Evolutionary conservation across 2,888 invertebrate species (phyloP).

Genomic region (Netelia virgata): DNA sequence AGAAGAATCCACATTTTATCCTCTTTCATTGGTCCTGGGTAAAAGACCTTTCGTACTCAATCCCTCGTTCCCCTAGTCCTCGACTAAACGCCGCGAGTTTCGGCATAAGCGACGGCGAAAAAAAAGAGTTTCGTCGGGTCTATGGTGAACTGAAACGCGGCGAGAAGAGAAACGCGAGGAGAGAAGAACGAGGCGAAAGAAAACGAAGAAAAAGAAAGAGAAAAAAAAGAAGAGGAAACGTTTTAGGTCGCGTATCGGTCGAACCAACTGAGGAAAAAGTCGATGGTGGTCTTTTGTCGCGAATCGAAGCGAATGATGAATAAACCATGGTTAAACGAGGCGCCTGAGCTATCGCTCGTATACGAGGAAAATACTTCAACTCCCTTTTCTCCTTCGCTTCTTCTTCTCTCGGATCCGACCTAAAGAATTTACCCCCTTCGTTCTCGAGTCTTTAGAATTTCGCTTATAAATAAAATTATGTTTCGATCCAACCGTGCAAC

Average conservation of each 20-base stretch:
- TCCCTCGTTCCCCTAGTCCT: constrained; percentile 22
- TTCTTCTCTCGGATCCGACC: constrained; percentile 23
- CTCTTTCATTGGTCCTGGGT: constrained; percentile 46
- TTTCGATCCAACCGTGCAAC: background rate
- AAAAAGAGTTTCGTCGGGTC: constrained; percentile 33
- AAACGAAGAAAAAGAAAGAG: constrained; percentile 24
- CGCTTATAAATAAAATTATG: background rate
- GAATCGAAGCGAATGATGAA: constrained; percentile 67
- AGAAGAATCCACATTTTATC: constrained; percentile 48
- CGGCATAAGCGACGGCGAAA: constrained; percentile 6
- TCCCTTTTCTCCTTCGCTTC: constrained; percentile 28
- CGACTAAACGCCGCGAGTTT: constrained; percentile 48
- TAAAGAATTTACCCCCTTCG: constrained; percentile 10
- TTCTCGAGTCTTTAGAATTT: constrained; percentile 35
- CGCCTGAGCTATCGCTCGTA: background rate
- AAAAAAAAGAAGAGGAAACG: constrained; percentile 34
- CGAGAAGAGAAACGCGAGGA: constrained; percentile 19
- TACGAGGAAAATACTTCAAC: constrained; percentile 25
- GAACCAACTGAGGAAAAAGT: constrained; percentile 18
- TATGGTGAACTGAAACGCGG: constrained; percentile 4
- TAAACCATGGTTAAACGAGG: constrained; percentile 68
- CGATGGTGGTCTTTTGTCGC: constrained; percentile 68
- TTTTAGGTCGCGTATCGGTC: constrained; percentile 32
- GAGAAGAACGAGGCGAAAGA: constrained; percentile 27
- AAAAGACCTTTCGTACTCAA: constrained; percentile 51